phyloP scores from a whole-genome alignment of 2,113 vertebrate species.

The Cryptotis parvus region DNA sequence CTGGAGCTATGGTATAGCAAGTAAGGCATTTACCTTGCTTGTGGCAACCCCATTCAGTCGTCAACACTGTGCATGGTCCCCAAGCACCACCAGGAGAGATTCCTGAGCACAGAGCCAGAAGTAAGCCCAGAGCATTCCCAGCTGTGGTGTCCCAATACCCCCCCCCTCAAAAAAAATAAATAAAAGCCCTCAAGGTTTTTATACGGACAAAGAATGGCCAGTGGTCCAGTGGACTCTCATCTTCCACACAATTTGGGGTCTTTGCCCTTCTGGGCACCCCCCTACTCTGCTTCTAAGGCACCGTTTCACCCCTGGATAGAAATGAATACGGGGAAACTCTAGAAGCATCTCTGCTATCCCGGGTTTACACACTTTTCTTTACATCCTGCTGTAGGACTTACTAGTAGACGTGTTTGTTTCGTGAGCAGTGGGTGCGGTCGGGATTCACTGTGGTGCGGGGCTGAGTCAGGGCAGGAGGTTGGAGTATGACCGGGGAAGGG shows the following conservation, averaged over 20 bases:
- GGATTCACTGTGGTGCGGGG: neutral
- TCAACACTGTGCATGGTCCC: too few relatives aligned
- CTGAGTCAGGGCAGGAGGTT: neutral
- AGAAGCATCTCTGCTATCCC: neutral
- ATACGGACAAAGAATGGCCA: neutral
- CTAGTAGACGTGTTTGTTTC: neutral
- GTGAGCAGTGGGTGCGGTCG: neutral
- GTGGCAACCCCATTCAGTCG: too few relatives aligned
- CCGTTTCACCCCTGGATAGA: neutral
- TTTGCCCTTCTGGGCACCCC: neutral
- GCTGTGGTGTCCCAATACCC: too few relatives aligned
- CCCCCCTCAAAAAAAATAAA: too few relatives aligned
- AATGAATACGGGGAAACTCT: neutral
- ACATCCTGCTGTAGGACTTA: neutral
- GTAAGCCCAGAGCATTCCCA: too few relatives aligned
- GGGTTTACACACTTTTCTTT: neutral
- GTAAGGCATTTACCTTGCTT: too few relatives aligned
- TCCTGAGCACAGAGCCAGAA: too few relatives aligned
- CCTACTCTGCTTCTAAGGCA: neutral
- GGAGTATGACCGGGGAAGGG: accelerated
- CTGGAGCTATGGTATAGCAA: too few relatives aligned
- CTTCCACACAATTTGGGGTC: neutral
- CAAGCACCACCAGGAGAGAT: too few relatives aligned
- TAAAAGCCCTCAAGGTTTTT: neutral
- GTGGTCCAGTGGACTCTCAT: neutral